Evolutionary conservation across 2,888 invertebrate genomes (phyloP), one percentile per base, ranked within the genome.

Genomic region (Drosophila neutralis): DNA sequence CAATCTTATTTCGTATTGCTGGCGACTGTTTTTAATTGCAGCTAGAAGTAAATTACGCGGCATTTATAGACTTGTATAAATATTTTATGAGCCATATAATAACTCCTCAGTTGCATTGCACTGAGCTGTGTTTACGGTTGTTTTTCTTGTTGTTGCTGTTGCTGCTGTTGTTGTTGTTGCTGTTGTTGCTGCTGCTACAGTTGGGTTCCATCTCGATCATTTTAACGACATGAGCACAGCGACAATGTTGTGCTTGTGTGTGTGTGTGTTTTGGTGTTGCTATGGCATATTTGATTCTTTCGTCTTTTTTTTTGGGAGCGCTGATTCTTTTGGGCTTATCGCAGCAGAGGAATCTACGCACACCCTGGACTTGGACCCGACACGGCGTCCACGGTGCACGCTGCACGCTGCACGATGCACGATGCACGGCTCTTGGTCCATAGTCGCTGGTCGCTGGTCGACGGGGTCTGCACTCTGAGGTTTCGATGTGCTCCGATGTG

Each of bases 21-120:
- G 54, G 57, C 58, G 67, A 66, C 64, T 73, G 77, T 35, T 67
- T 84, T 84, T 81, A 86, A 83, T 88, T 84, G 89, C 78, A 76
- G 54, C 36, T 56, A 61, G 71, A 83, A 80, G 72, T 76, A 87
- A 75, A 89, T 89, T 84, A 87, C 83, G 80, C 85, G 70, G 85
- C 85, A 80, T 83, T 89, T 89, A 85, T 85, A 80, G 89, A 85
- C 82, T 87, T 89, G 85, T 85, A 73, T 82, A 85, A 82, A 85
- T 85, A 85, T 84, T 85, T 85, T 87, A 85, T 79, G 84, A 82
- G 89, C 89, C 89, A 75, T 82, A 87, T 87, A 85, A 85, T 89
- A 87, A 89, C 82, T 71, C 76, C 71, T 58, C 60, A 56, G 71
- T 57, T 40, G 63, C 67, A 61, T 49, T 67, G 49, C 62, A 49